Evolutionary conservation across 35 echinoderm and acorn worm species (phyloP).

Genomic region (Strongylocentrotus purpuratus): DNA sequence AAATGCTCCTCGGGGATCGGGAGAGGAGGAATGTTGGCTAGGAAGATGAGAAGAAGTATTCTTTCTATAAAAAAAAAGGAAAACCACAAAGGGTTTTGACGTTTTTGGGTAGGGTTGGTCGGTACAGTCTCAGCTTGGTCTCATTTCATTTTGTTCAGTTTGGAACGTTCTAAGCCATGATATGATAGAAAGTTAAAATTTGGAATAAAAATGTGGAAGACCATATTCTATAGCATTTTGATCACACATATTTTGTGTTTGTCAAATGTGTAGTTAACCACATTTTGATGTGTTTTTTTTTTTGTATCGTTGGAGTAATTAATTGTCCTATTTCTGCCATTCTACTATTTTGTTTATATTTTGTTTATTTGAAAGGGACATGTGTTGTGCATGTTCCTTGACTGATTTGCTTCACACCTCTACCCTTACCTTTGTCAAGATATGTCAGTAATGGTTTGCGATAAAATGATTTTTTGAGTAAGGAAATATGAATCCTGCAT

Average conservation of each 20-base stretch:
- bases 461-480: too few relatives aligned
- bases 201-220: too few relatives aligned
- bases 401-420: background rate
- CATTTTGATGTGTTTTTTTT: background rate
- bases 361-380: background rate
- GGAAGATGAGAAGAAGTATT: background rate
- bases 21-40: background rate
- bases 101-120: background rate
- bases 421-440: too few relatives aligned
- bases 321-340: background rate
- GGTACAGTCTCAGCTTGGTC: conserved; percentile 7
- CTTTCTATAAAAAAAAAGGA: background rate
- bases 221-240: background rate
- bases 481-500: too few relatives aligned
- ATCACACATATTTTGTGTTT: background rate
- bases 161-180: background rate
- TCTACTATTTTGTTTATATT: background rate
- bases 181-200: background rate
- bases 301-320: background rate
- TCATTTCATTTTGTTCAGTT: background rate
- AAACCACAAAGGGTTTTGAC: background rate
- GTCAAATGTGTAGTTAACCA: background rate
- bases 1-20: background rate
- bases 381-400: background rate
- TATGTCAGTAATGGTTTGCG: too few relatives aligned